A percentile compares a stretch with the other conserved stretches of the same genome.
These are phyloP conservation scores for Varanus salvator DNA, from an alignment of 2,113 vertebrate genomes.

Conservation along the genomic window DNA sequence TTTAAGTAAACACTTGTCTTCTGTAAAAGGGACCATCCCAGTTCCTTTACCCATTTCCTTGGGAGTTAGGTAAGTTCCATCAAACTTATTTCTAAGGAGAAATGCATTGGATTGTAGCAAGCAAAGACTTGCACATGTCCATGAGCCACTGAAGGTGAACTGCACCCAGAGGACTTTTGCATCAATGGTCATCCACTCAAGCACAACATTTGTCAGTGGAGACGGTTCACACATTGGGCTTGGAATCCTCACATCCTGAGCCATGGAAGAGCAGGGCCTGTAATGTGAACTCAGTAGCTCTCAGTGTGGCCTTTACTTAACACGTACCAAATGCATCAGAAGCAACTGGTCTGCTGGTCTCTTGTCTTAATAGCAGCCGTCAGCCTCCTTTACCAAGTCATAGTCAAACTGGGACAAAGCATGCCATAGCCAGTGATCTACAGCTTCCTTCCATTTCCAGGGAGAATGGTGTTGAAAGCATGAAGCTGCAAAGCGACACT, in stretches of 20 bases:
- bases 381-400: constrained; percentile 32
- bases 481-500: constrained; percentile 60
- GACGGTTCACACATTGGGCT: neutral
- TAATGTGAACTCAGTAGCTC: neutral
- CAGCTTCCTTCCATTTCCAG: constrained; percentile 52
- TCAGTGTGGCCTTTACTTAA: neutral
- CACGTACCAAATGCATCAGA: neutral
- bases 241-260: neutral
- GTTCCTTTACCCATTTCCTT: too few relatives aligned
- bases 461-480: constrained; percentile 60
- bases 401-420: neutral
- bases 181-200: neutral
- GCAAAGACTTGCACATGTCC: neutral
- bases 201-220: neutral
- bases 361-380: fast-evolving
- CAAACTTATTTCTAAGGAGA: too few relatives aligned
- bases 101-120: neutral
- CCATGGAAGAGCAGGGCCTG: neutral
- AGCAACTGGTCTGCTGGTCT: neutral
- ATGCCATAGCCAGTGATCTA: constrained; percentile 49
- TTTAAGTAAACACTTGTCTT: too few relatives aligned
- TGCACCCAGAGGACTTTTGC: neutral
- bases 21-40: too few relatives aligned
- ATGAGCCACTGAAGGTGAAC: neutral
- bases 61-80: too few relatives aligned